phyloP scores from a whole-genome alignment of 2,797 vertebrate species.

The Amphiprion clarkii region DNA sequence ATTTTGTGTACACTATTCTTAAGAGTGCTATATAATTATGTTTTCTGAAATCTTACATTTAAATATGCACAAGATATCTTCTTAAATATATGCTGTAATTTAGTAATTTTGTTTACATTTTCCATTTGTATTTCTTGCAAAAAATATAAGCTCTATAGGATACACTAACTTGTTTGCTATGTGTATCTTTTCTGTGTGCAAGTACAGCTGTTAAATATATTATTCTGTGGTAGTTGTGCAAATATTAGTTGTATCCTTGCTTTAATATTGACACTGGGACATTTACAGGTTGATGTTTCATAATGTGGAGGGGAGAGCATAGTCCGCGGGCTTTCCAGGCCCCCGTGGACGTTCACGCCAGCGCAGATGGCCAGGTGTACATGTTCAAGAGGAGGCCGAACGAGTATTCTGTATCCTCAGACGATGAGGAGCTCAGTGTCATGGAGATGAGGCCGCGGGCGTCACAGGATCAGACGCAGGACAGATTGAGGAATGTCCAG shows the following conservation, averaged over 20 bases:
- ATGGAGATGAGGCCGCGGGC: conserved; percentile 83
- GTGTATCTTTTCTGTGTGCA: too few species aligned
- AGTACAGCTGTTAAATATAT: background rate
- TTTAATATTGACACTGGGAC: conserved; percentile 11
- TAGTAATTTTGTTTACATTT: too few species aligned
- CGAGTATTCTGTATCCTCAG: conserved; percentile 83
- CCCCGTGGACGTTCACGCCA: conserved; percentile 87
- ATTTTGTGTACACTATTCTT: too few species aligned
- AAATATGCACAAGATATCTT: too few species aligned
- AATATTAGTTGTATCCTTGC: too few species aligned
- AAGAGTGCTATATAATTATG: too few species aligned
- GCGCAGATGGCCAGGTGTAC: conserved; percentile 88
- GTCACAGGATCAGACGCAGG: conserved; percentile 55
- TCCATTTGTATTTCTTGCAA: too few species aligned
- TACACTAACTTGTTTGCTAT: too few species aligned
- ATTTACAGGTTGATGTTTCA: conserved; percentile 38
- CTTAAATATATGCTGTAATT: too few species aligned
- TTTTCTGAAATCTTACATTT: too few species aligned
- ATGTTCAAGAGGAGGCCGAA: conserved; percentile 84
- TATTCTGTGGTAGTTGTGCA: background rate
- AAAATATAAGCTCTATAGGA: too few species aligned
- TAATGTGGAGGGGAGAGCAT: conserved; percentile 88
- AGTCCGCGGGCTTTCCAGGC: conserved; percentile 88
- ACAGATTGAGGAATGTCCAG: conserved; percentile 74
- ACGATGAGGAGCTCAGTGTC: conserved; percentile 85